phyloP scores from a whole-genome alignment of 2,113 vertebrate genomes.

The Serilophus lunatus region DNA sequence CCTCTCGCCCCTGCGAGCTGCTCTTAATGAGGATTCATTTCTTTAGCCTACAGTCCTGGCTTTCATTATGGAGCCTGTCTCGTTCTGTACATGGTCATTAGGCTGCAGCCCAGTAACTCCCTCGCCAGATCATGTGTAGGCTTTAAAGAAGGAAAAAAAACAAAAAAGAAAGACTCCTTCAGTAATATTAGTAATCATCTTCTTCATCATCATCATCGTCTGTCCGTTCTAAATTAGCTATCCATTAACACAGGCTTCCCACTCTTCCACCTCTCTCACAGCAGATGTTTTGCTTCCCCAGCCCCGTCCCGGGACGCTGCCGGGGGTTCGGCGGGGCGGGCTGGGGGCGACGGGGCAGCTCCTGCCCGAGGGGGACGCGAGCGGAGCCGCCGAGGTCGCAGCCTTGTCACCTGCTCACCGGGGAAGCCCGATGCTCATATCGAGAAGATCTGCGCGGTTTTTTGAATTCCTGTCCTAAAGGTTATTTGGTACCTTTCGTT shows the following conservation, averaged over 20 bases:
- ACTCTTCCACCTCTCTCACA: background rate
- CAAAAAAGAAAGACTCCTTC: background rate
- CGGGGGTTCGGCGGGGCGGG: background rate
- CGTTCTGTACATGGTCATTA: background rate
- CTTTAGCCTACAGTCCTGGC: slow-evolving; percentile 30
- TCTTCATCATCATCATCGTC: background rate
- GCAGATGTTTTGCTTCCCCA: background rate
- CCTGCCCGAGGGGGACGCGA: background rate
- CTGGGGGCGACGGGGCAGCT: background rate
- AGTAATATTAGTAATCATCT: background rate
- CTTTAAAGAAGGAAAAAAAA: background rate
- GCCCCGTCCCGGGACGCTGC: background rate
- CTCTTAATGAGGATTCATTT: slow-evolving; percentile 50
- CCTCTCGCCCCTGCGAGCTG: background rate
- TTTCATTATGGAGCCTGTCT: slow-evolving; percentile 26
- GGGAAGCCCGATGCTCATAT: background rate
- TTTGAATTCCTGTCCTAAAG: background rate
- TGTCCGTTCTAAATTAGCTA: background rate
- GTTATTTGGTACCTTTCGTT: background rate
- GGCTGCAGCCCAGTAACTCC: background rate
- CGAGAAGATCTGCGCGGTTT: background rate
- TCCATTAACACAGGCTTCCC: background rate
- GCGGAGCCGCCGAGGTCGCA: background rate
- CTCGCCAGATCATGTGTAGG: background rate
- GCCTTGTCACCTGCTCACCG: background rate